Base-by-base conservation (phyloP, 2,797 vertebrate genomes). In the Cephalopachus bancanus region DNA sequence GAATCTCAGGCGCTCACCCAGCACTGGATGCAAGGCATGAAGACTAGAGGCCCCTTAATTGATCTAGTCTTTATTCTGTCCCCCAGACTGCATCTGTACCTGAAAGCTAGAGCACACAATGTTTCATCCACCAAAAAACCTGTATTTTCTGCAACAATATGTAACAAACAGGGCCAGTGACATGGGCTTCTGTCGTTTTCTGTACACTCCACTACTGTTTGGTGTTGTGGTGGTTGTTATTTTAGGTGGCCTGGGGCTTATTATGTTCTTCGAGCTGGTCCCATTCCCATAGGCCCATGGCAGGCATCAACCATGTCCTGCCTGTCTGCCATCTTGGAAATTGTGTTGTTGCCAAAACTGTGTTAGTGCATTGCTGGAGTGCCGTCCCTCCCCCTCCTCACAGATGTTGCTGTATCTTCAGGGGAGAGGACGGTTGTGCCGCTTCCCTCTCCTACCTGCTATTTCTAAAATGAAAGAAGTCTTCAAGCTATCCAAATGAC, bases 281-380 rank as follows among this genome's bases (percentile, higher is more conserved):
- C n/a, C 20, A 1, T 55, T 62, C 24, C 0, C 6, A 0, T 1
- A 16, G 62, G 22, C 16, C 7, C 14, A 16, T 7, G 1, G 24
- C 15, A 26, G 64, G 7, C 4, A 1, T 0, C 9, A 14, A 12
- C 17, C 0, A 0, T 4, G 12, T 19, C 30, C 20, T 4, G 51
- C 44, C 37, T 16, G 4, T 51, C 64, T 87, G 9, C 20, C 20
- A 33, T 62, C 15, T 24, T 75, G 83, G 75, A 69, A 72, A 33
- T 1, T 1, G 6, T 26, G 62, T 6, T 44, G 0, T 51, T 28
- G 49, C 20, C 80, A 75, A 74, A 59, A 57, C 4, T 5, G n/a
- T 20, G 15, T 12, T 14, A 4, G 53, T 33, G 3, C 33, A 57
- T 85, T 37, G 14, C 51, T 24, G 5, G 60, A 5, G 80, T 64